These are phyloP conservation scores for Epizoanthus scotinus DNA, from an alignment of 92 coral and sea anemone species.

Conservation along the genomic window DNA sequence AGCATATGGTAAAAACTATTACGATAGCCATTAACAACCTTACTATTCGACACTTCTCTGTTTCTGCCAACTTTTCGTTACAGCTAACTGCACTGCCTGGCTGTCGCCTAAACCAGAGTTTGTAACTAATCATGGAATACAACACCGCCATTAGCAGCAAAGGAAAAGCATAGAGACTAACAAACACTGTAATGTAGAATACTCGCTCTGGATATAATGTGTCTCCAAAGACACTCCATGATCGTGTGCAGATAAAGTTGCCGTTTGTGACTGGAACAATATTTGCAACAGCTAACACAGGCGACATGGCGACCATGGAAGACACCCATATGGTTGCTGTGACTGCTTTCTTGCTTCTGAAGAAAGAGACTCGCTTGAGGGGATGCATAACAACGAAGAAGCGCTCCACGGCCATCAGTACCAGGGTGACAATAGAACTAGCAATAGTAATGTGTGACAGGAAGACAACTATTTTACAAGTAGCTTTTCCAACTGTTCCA, in stretches of 20 bases:
- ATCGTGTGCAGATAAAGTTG: constrained; percentile 44
- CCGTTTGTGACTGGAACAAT: constrained; percentile 15
- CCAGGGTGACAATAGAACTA: constrained; percentile 65
- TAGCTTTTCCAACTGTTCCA: constrained; percentile 65
- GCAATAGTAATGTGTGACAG: constrained; percentile 66
- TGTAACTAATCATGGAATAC: constrained; percentile 55
- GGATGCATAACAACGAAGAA: constrained; percentile 70
- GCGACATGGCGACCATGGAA: constrained; percentile 55
- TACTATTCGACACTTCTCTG: constrained; percentile 71
- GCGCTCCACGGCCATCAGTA: constrained; percentile 73
- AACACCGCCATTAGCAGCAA: constrained; percentile 57
- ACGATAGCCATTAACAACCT: constrained; percentile 77
- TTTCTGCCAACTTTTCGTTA: constrained; percentile 35
- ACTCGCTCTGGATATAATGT: constrained; percentile 40
- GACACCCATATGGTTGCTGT: constrained; percentile 55
- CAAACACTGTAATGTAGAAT: constrained; percentile 53
- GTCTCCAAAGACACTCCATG: constrained; percentile 55
- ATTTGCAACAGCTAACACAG: constrained; percentile 53
- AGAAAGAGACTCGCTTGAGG: constrained; percentile 48
- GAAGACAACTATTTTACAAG: constrained; percentile 60
- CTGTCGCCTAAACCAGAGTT: constrained; percentile 64
- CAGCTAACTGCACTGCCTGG: constrained; percentile 57
- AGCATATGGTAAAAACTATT: constrained; percentile 72
- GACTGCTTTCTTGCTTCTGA: constrained; percentile 41
- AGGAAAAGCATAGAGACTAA: constrained; percentile 57